phyloP scores from a whole-genome alignment of 1,140 invertebrate species.

The Adoxophyes honmai region DNA sequence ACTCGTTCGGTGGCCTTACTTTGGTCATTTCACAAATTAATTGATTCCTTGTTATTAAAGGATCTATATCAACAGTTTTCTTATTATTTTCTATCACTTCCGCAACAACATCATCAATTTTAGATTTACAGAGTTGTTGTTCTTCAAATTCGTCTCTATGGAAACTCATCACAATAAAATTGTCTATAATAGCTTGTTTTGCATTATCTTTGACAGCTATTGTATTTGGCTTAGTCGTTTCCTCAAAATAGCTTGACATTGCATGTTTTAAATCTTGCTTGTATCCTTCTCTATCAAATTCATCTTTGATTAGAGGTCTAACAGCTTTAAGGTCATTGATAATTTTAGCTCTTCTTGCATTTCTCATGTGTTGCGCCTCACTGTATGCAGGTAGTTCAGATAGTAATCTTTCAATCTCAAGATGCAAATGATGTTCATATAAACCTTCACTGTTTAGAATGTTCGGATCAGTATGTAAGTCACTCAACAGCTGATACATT shows the following conservation, averaged over 20 bases:
- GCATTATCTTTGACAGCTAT: conserved; percentile 20
- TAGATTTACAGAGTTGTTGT: conserved; percentile 30
- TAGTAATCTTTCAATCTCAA: not conserved
- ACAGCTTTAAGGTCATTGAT: conserved; percentile 22
- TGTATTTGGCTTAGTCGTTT: conserved; percentile 16
- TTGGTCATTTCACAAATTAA: conserved; percentile 42
- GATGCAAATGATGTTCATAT: not conserved
- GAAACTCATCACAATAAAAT: conserved; percentile 37
- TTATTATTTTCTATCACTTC: conserved; percentile 20
- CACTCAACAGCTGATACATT: conserved; percentile 19
- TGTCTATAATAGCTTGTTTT: conserved; percentile 38
- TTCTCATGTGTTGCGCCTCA: not conserved
- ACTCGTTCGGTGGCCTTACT: conserved; percentile 29
- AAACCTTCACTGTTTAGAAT: not conserved
- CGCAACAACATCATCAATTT: conserved; percentile 27
- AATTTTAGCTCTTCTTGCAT: not conserved
- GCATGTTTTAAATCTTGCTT: conserved; percentile 38
- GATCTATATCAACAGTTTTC: conserved; percentile 17
- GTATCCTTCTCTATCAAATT: conserved; percentile 33
- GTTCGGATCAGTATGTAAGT: not conserved
- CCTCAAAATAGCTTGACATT: conserved; percentile 27
- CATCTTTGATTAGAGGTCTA: conserved; percentile 36
- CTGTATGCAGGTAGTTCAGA: not conserved
- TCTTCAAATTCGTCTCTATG: conserved; percentile 29
- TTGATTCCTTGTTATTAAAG: conserved; percentile 33